Base-by-base conservation (phyloP, 2,888 invertebrate species). In the Dryomyza anilis region DNA sequence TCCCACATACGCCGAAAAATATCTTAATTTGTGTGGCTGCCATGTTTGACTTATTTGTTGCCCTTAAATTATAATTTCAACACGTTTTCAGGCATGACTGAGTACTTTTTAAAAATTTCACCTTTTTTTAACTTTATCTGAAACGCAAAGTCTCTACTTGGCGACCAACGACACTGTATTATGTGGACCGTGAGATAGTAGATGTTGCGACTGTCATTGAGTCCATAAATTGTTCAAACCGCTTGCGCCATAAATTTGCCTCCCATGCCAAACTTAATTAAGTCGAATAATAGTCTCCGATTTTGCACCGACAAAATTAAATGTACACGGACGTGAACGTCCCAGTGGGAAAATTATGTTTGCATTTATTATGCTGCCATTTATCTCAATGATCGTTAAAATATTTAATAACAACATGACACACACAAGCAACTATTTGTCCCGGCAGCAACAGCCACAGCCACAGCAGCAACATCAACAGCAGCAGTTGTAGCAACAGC, bases 301-400 rank as follows among this genome's bases (percentile, higher is more conserved):
- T 29, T 21, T n/a, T 52, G 8, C 39, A 39, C 39, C 12, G 7
- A 48, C 8, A 48, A 3, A 23, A 2, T 12, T 7, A 21, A 2
- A 48, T 25, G 21, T 19, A 46, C 46, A 8, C 46, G 14, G 1
- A 25, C 48, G 23, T 23, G 46, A 12, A n/a, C n/a, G 25, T 50
- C 50, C 27, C 43, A 23, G 7, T 8, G 50, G 50, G 27, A 25
- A 50, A 50, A 25, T 27, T 27, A 50, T 50, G 23, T 50, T 25
- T 25, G 27, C 27, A 50, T 27, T 25, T 50, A 50, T 50, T 50
- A 50, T 50, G 50, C n/a, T 25, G 23, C 50, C 23, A 25, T 50
- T 50, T 50, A 50, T 50, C 43, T 56, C 23, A 39, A 56, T 39
- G 56, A 30, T 39, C 56, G 43, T 43, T 43, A 25, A 56, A 43